phyloP scores from a whole-genome alignment of 2,888 invertebrate species.

The Glaucopsyche alexis region DNA sequence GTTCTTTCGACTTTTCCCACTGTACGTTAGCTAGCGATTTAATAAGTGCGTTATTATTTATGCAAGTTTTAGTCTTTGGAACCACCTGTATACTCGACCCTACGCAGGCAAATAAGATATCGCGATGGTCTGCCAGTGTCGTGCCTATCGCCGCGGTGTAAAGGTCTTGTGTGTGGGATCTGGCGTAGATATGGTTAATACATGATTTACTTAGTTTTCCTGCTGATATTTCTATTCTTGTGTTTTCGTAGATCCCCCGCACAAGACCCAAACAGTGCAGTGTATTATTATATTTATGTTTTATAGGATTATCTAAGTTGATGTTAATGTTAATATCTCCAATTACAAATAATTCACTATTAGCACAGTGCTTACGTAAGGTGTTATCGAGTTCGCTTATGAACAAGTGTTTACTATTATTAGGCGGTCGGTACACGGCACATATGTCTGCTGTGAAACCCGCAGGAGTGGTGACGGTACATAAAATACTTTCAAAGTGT shows the following conservation, averaged over 20 bases:
- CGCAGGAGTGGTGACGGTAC: background rate
- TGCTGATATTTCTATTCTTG: slow-evolving; percentile 29
- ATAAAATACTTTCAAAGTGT: slow-evolving; percentile 12
- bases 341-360: slow-evolving; percentile 11
- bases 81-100: slow-evolving; percentile 14
- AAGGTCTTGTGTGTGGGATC: slow-evolving; percentile 32
- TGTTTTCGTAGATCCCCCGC: slow-evolving; percentile 27
- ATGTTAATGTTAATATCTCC: slow-evolving; percentile 18
- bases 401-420: slow-evolving; percentile 7
- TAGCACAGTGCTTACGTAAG: background rate
- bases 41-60: background rate
- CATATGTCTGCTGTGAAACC: background rate
- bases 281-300: slow-evolving; percentile 24
- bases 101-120: slow-evolving; percentile 2
- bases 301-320: slow-evolving; percentile 21
- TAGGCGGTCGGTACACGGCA: slow-evolving; percentile 12
- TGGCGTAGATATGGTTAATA: slow-evolving; percentile 33
- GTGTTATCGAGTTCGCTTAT: slow-evolving; percentile 16
- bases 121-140: slow-evolving; percentile 34
- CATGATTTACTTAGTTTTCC: slow-evolving; percentile 31
- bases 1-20: background rate
- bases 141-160: slow-evolving; percentile 32
- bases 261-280: slow-evolving; percentile 9
- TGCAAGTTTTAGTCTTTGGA: slow-evolving; percentile 10
- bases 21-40: background rate